Conservation (phyloP, 1,140 invertebrate species). For the Habropoda laboriosa region DNA sequence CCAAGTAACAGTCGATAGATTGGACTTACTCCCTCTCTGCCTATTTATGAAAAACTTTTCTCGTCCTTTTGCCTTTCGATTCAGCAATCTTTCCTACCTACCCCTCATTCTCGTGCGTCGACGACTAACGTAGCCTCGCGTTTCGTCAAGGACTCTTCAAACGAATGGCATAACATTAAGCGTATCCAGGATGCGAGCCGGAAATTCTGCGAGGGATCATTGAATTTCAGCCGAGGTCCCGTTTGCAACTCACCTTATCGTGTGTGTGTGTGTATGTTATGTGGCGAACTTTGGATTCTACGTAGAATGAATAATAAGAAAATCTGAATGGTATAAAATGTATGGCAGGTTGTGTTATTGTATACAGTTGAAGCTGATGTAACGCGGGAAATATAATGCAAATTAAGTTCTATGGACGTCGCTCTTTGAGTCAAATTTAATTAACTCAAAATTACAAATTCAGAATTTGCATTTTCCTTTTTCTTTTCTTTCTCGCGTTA, state of each 20-base stretch:
- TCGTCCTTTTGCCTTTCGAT: not conserved
- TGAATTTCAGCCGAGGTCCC: not conserved
- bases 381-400: no score
- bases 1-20: constrained; percentile 53
- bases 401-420: no score
- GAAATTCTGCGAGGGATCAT: constrained; percentile 19
- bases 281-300: not conserved
- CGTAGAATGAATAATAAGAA: no score
- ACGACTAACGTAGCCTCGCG: not conserved
- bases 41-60: constrained; percentile 10
- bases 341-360: no score
- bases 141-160: constrained; percentile 38
- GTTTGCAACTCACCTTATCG: constrained; percentile 45
- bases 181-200: constrained; percentile 16
- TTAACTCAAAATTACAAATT: no score
- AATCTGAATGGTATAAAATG: no score
- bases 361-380: no score
- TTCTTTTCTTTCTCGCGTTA: no score
- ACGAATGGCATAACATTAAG: constrained; percentile 64
- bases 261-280: not conserved
- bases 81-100: constrained; percentile 4
- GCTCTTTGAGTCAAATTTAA: no score
- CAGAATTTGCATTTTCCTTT: no score
- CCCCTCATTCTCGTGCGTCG: not conserved
- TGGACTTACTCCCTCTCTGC: constrained; percentile 9